Conservation (phyloP, 2,888 invertebrate species). For the Brachynemurus nebulosus region DNA sequence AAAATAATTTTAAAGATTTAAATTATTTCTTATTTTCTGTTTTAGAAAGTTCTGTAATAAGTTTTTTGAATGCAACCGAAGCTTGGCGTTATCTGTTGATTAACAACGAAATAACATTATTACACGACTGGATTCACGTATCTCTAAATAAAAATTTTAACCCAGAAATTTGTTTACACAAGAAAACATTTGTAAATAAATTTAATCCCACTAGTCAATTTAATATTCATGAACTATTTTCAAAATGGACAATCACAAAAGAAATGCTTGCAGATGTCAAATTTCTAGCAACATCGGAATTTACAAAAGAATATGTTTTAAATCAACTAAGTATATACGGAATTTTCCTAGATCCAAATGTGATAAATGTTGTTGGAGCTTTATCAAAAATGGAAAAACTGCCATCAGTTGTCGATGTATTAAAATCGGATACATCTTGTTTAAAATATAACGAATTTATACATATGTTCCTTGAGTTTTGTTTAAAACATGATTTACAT, state of each 20-base stretch:
- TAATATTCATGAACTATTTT: constrained; percentile 38
- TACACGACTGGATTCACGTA: constrained; percentile 46
- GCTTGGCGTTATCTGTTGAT: constrained; percentile 48
- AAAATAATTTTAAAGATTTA: no score
- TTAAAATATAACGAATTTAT: constrained; percentile 35
- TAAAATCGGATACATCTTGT: constrained; percentile 26
- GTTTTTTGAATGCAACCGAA: constrained; percentile 36
- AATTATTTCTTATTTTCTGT: constrained; percentile 16
- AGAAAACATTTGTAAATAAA: no score
- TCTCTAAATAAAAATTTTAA: constrained; percentile 32
- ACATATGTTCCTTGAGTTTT: constrained; percentile 37
- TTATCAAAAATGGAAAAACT: constrained; percentile 42
- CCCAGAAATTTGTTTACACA: no score
- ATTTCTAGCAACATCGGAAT: constrained; percentile 34
- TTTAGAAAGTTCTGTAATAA: constrained; percentile 38
- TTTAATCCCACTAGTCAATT: no score
- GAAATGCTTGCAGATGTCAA: constrained; percentile 42
- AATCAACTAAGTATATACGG: constrained; percentile 49
- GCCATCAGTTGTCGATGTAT: constrained; percentile 39
- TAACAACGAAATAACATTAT: constrained; percentile 42
- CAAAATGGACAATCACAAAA: constrained; percentile 39
- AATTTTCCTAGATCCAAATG: constrained; percentile 40
- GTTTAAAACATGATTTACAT: constrained; percentile 37
- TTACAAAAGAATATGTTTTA: constrained; percentile 41
- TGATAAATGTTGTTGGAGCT: constrained; percentile 43